Evolutionary conservation across 2,113 vertebrate species (phyloP), one percentile per base, ranked within the genome.

Genomic region (Oreochromis aureus): DNA sequence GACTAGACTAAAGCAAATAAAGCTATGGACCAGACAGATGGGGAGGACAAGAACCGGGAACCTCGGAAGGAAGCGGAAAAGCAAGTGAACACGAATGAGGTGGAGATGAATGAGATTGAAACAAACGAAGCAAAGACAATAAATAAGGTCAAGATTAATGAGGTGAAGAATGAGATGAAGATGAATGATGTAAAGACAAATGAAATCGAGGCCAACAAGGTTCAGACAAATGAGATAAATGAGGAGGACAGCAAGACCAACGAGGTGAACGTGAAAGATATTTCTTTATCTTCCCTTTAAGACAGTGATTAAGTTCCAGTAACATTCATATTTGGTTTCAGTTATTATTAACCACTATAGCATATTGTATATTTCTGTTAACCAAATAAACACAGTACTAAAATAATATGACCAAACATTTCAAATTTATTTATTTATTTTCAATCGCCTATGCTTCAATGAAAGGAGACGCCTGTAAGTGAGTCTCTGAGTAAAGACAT

Each of bases 111-210:
- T 3, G 51, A 53, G 18, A 7, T 7, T 34, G 32, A 34, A 4
- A 2, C 3, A 53, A 53, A 18, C 2, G 6, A 34, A 6, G 32
- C 32, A 34, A 34, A 34, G 32, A 34, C 32, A 34, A 7, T 34
- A 34, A 34, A 34, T 34, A 34, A 18, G 46, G 15, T 51, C 13
- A 48, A 48, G 46, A 53, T 10, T 3, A 24, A 1, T 12, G 54
- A 56, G 10, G 2, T 22, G n/a, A 54, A 54, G 2, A 56, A 56
- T 12, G 2, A 24, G 10, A 6, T 24, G 10, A 27, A 56, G 55
- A 13, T 10, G n/a, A 56, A 0, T 56, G 54, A 56, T 11, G 6
- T 56, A 12, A 56, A 56, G 22, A 7, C 6, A 6, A 0, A 56
- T 6, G 22, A 22, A 10, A 10, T 10, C 2, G 5, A 55, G 16